Evolutionary conservation across 2,888 invertebrate genomes (phyloP).

Genomic region (Notocelia uddmanniana): DNA sequence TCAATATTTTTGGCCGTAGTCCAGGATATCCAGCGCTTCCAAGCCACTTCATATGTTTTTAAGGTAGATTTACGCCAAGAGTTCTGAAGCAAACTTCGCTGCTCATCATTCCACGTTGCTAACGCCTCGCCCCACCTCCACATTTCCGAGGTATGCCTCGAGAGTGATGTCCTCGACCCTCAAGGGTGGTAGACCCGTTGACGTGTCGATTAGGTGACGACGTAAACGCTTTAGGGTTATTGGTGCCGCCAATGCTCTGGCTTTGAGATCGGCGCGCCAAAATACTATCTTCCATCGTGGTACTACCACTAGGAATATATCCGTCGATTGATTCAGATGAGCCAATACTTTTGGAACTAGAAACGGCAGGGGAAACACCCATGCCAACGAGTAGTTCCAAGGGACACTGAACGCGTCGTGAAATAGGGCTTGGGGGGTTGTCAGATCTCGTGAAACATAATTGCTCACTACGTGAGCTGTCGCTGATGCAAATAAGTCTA

Average conservation of each 20-base stretch:
- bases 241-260: conserved; percentile 50
- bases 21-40: conserved; percentile 47
- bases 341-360: conserved; percentile 23
- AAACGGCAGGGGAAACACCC: conserved; percentile 32
- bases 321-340: conserved; percentile 29
- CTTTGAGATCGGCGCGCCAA: conserved; percentile 52
- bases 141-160: conserved; percentile 54
- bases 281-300: conserved; percentile 50
- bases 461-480: conserved; percentile 53
- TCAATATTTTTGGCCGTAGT: conserved; percentile 24
- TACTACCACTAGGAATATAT: conserved; percentile 47
- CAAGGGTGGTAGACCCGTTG: conserved; percentile 49
- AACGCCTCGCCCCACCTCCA: conserved; percentile 51
- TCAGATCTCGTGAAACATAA: conserved; percentile 53
- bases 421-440: conserved; percentile 34
- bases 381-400: conserved; percentile 32
- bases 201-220: conserved; percentile 47
- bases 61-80: conserved; percentile 48
- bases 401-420: conserved; percentile 35
- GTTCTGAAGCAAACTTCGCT: conserved; percentile 39
- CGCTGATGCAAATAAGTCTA: conserved; percentile 47
- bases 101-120: conserved; percentile 45
- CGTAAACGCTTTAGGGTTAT: conserved; percentile 46
- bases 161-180: conserved; percentile 43
- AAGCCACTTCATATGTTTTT: conserved; percentile 45